Percentiles rank a stretch among this genome's conserved stretches.
These are phyloP conservation scores for Tachina grossa DNA, from an alignment of 2,888 invertebrate species.

Conservation along the genomic window DNA sequence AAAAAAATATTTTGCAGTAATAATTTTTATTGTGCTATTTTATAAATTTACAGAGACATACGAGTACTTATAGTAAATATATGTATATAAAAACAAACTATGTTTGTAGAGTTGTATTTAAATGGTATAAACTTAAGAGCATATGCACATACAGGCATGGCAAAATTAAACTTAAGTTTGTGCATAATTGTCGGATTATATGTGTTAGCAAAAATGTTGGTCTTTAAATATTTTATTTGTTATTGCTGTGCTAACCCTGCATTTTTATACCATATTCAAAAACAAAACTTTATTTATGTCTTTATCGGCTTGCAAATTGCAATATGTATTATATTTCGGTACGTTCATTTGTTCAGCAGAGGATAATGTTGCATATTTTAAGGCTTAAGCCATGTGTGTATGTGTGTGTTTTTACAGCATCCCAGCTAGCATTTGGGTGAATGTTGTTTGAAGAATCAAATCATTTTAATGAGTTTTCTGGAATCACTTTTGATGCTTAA, in stretches of 20 bases:
- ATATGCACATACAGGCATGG: not conserved
- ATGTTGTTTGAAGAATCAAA: too few species aligned
- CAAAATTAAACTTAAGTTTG: conserved; percentile 34
- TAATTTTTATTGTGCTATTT: conserved; percentile 6
- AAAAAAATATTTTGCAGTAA: conserved; percentile 40
- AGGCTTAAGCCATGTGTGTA: not conserved
- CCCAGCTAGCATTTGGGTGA: too few species aligned
- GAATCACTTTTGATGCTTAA: too few species aligned
- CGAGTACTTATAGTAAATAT: too few species aligned
- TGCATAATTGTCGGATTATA: conserved; percentile 28
- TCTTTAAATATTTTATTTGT: not conserved
- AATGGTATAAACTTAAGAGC: not conserved
- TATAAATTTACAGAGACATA: not conserved
- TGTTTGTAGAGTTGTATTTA: not conserved
- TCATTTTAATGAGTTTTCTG: too few species aligned
- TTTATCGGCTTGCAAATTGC: not conserved
- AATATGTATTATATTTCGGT: not conserved
- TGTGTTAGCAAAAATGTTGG: conserved; percentile 16
- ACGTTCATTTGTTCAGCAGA: not conserved
- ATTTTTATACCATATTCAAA: not conserved
- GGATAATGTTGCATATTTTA: conserved; percentile 10
- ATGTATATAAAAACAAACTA: not conserved
- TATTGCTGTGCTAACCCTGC: not conserved
- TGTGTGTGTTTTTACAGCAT: not conserved
- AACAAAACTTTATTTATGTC: conserved; percentile 3